Evolutionary conservation across 2,797 vertebrate species (phyloP).

Genomic region (Galaxias olidus): DNA sequence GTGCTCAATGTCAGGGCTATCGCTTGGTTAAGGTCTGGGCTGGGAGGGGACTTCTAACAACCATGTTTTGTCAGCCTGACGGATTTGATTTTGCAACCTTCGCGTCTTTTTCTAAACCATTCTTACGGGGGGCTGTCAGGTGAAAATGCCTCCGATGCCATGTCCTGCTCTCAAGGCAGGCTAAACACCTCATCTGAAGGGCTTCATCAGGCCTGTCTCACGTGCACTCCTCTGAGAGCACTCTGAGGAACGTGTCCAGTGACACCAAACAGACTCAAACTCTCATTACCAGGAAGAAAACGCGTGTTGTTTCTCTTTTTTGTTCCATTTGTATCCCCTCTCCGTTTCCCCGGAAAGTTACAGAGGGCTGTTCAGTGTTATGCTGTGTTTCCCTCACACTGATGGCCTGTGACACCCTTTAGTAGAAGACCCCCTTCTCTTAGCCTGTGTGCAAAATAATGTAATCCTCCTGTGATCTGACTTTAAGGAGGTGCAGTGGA

Average conservation of each 20-base stretch:
- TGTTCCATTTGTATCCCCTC: slow-evolving; percentile 3
- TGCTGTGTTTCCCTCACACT: slow-evolving; percentile 43
- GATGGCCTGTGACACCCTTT: slow-evolving; percentile 41
- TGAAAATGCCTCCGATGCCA: slow-evolving; percentile 8
- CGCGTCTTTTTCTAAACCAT: slow-evolving; percentile 3
- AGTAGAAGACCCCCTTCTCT: slow-evolving; percentile 17
- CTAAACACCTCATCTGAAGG: slow-evolving; percentile 1
- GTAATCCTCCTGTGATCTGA: slow-evolving; percentile 60
- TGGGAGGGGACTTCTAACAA: background rate
- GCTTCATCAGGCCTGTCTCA: slow-evolving; percentile 18
- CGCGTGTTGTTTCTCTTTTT: background rate
- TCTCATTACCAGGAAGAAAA: background rate
- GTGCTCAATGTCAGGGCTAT: background rate
- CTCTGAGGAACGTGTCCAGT: slow-evolving; percentile 5
- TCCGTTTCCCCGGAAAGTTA: slow-evolving; percentile 32
- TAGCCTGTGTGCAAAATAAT: slow-evolving; percentile 46
- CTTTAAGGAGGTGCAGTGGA: slow-evolving; percentile 54
- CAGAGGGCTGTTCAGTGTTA: slow-evolving; percentile 47
- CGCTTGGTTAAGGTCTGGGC: background rate
- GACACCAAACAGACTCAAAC: slow-evolving; percentile 25
- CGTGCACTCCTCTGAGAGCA: background rate
- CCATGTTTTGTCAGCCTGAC: background rate
- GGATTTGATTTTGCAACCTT: background rate
- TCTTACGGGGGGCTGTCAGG: background rate
- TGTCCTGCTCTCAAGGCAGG: slow-evolving; percentile 8